Conservation (phyloP, 2,888 invertebrate species). For the Conus canariensis region DNA sequence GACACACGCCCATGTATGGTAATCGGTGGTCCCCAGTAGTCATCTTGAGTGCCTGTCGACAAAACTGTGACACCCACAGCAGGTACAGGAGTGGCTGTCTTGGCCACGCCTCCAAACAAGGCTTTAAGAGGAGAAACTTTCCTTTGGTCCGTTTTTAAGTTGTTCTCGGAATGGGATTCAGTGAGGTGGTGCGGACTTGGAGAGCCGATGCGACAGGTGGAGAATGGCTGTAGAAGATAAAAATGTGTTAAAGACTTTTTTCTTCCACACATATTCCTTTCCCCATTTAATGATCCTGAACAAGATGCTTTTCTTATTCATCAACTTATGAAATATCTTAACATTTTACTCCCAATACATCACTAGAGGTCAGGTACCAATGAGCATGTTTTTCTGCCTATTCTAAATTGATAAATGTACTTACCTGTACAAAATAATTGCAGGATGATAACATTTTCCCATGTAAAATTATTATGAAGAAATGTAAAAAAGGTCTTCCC, state of each 20-base stretch:
- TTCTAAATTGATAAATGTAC: too few species aligned
- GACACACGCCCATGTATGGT: slow-evolving; percentile 82
- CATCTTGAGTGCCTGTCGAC: slow-evolving; percentile 82
- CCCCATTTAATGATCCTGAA: too few species aligned
- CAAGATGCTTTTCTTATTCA: too few species aligned
- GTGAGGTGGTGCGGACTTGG: slow-evolving; percentile 35
- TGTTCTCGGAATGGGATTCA: not conserved
- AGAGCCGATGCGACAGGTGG: slow-evolving; percentile 40
- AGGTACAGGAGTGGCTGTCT: slow-evolving; percentile 52
- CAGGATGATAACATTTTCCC: too few species aligned
- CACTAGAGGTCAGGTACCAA: too few species aligned
- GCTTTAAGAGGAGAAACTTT: slow-evolving; percentile 28
- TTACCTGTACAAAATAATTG: too few species aligned
- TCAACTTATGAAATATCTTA: too few species aligned
- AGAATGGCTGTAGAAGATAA: slow-evolving; percentile 23
- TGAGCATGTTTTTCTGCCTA: too few species aligned
- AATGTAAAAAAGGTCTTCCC: too few species aligned
- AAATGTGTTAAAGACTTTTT: not conserved
- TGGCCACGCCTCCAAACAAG: slow-evolving; percentile 53
- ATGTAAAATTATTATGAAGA: too few species aligned
- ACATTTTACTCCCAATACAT: too few species aligned
- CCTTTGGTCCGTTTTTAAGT: not conserved
- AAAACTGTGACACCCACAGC: slow-evolving; percentile 80
- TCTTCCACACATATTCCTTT: not conserved
- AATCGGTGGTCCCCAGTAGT: slow-evolving; percentile 81